Base-by-base conservation (phyloP, 2,113 vertebrate genomes). In the Heterotis niloticus region DNA sequence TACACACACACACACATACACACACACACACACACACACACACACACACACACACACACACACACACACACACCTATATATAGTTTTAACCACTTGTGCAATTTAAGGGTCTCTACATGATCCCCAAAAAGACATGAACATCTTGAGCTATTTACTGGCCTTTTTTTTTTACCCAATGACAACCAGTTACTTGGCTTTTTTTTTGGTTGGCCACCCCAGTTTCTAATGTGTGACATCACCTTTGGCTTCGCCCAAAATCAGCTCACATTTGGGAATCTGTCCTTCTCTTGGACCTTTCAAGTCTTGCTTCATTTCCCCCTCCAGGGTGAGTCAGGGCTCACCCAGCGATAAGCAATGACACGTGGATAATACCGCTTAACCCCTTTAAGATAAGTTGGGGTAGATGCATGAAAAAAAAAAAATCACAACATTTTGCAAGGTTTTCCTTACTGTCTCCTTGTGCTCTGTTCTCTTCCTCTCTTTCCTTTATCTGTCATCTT, bases 111-210 rank as follows among this genome's bases (percentile, higher is more conserved):
- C 65, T 59, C 69, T 24, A 68, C 76, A 20, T 78, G 56, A 74
- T 81, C 29, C 68, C 67, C 70, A 75, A 52, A 10, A 52, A 60
- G 65, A 65, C 23, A 78, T 16, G 60, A 69, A 65, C 23, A 78
- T 16, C 11, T 24, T 72, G 44, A 79, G 80, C 34, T n/a, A 34
- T 24, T 79, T 64, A 69, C 62, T 54, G 34, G 76, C 73, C 60
- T 28, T 81, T 82, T 59, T 79, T 81, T 82, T 59, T 79, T 84
- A 65, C 74, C 78, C 34, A 72, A 51, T 77, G 68, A 74, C 80
- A 78, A 74, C 75, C 66, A 76, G 77, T 80, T 76, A 79, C 64
- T 68, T 64, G 12, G 18, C 78, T 83, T 54, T 29, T 75, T 44
- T 34, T 75, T 69, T 62, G 73, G 79, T 81, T 66, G 72, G 75